Base-by-base conservation (phyloP, 2,113 vertebrate species). In the Sclerurus mexicanus region DNA sequence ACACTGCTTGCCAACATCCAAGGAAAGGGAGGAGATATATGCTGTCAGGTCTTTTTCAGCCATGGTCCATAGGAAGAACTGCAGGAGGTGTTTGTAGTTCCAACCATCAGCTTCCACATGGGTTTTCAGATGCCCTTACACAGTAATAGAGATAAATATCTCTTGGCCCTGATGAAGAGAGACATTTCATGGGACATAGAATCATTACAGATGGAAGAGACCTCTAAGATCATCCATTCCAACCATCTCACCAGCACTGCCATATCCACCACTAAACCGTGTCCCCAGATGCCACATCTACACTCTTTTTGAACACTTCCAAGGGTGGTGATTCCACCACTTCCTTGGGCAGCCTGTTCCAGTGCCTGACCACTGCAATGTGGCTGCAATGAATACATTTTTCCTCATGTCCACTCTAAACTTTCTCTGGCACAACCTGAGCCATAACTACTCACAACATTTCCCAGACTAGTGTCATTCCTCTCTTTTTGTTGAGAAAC, bases 301-400 rank as follows among this genome's bases (percentile, higher is more conserved):
- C 21, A 23, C 0, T 0, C 6, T 49, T 77, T 22, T 37, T 42
- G 7, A 63, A 6, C 22, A 33, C 5, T 63, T 44, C 10, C 15
- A 84, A 13, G 2, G 12, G 2, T 49, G 14, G 9, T 46, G 52
- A 62, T 19, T 27, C 30, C 9, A n/a, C 12, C 63, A 31, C 30
- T 62, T 35, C 40, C 35, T 35, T 77, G 27, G 31, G 9, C 8
- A 56, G 18, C 25, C 39, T 55, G 9, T n/a, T 62, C 17, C 30
- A 62, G 30, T 31, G 47, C 24, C 39, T 69, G n/a, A 19, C 30
- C 47, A 76, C 7, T 6, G n/a, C 40, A 40, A 42, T 42, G 40
- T 42, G 40, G 40, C 40, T 42, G 7, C 47, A 69, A 17, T 27
- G 63, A 69, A 62, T 12, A 89, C 31, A 16, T 13, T 31, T 64